phyloP scores from a whole-genome alignment of 2,797 vertebrate species.

The Lepus oiostolus region DNA sequence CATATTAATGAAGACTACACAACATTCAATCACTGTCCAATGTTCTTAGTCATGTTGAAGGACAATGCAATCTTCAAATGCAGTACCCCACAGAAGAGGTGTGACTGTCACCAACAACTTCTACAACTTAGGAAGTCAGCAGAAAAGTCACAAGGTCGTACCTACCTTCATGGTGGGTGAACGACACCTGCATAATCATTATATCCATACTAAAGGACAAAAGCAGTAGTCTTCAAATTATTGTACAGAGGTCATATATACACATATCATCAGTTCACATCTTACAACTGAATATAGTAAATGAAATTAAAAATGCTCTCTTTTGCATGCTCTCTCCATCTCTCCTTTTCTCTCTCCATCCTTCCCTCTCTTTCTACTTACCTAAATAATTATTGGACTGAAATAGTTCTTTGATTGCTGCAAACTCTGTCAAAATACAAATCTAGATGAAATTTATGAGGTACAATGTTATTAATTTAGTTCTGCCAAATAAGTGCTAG shows the following conservation, averaged over 20 bases:
- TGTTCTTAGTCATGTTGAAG: conserved; percentile 81
- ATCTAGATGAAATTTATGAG: not conserved
- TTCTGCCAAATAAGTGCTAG: not conserved
- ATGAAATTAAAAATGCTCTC: conserved; percentile 26
- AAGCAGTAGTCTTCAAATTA: not conserved
- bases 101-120: conserved; percentile 77
- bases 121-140: conserved; percentile 61
- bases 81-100: conserved; percentile 69
- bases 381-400: not conserved
- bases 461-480: not conserved
- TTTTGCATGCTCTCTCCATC: not conserved
- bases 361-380: not conserved
- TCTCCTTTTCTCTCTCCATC: not conserved
- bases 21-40: conserved; percentile 87
- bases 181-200: conserved; percentile 57
- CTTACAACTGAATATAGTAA: conserved; percentile 52
- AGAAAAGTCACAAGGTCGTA: conserved; percentile 71
- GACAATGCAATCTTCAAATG: conserved; percentile 80
- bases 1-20: conserved; percentile 84
- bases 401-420: not conserved
- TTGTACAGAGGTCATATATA: not conserved
- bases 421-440: not conserved
- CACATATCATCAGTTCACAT: not conserved
- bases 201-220: conserved; percentile 39
- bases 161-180: not conserved